Percentiles rank a stretch among this genome's conserved stretches.
Evolutionary conservation across 2,113 vertebrate species (phyloP).

Genomic region (Onychostoma macrolepis): DNA sequence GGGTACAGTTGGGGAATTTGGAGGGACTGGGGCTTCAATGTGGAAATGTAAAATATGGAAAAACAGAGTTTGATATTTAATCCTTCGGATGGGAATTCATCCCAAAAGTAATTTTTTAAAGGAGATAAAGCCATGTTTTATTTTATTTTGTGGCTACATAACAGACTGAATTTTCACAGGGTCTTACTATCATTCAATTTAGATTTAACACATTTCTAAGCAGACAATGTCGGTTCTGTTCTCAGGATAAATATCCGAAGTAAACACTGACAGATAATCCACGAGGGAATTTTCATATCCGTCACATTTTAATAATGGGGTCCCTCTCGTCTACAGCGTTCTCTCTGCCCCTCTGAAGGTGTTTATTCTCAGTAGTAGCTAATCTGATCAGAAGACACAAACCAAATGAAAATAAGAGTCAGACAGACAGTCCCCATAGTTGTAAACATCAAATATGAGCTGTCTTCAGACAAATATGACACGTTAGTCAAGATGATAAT

Average conservation of each 20-base stretch:
- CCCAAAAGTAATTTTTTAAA: neutral
- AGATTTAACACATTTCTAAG: conserved; percentile 23
- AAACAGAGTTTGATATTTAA: conserved; percentile 18
- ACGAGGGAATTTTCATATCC: conserved; percentile 23
- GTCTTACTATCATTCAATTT: neutral
- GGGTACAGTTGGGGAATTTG: neutral
- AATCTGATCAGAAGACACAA: conserved; percentile 42
- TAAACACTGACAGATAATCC: conserved; percentile 24
- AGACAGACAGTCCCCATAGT: neutral
- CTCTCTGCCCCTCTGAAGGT: conserved; percentile 15
- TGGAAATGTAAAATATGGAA: neutral
- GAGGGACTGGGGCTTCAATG: neutral
- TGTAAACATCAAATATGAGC: neutral
- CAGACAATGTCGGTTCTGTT: conserved; percentile 17
- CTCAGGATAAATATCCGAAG: conserved; percentile 7
- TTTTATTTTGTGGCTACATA: neutral
- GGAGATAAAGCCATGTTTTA: neutral
- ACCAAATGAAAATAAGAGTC: conserved; percentile 28
- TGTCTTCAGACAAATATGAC: neutral
- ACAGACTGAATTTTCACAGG: neutral
- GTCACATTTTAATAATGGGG: conserved; percentile 51
- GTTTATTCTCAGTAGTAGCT: conserved; percentile 32
- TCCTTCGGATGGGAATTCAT: conserved; percentile 1
- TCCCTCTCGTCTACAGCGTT: conserved; percentile 13
- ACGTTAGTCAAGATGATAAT: neutral